These are phyloP conservation scores for Euura lappo DNA, from an alignment of 1,140 invertebrate species.

Conservation along the genomic window DNA sequence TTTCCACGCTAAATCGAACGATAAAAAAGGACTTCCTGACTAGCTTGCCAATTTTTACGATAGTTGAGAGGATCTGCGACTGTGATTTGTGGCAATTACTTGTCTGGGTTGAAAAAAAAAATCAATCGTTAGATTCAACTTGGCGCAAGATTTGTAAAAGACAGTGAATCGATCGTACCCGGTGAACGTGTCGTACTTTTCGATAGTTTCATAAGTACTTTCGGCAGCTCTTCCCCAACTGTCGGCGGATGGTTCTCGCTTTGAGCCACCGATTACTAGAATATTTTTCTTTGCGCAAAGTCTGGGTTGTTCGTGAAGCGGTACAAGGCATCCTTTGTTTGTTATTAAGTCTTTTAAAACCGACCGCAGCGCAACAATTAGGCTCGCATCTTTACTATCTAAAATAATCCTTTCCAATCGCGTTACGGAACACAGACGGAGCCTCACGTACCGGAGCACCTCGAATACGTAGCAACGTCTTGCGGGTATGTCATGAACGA, in stretches of 20 bases:
- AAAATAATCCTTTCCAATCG: conserved; percentile 82
- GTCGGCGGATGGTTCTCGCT: conserved; percentile 74
- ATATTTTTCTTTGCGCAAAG: conserved; percentile 86
- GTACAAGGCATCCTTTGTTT: conserved; percentile 79
- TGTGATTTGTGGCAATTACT: background rate
- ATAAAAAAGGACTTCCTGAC: too few relatives aligned
- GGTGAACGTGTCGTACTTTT: conserved; percentile 81
- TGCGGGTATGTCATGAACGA: conserved; percentile 81
- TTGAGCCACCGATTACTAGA: conserved; percentile 89
- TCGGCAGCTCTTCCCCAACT: conserved; percentile 69
- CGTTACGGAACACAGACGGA: conserved; percentile 83
- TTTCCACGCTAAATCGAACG: too few relatives aligned
- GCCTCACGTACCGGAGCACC: conserved; percentile 82
- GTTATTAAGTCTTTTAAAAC: conserved; percentile 82
- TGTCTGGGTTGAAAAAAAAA: background rate
- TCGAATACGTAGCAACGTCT: conserved; percentile 87
- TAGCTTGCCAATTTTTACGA: too few relatives aligned
- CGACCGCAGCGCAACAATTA: conserved; percentile 80
- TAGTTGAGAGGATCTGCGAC: too few relatives aligned
- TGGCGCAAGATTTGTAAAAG: conserved; percentile 17
- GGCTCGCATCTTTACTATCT: conserved; percentile 81
- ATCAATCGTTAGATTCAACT: too few relatives aligned
- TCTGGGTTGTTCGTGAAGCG: conserved; percentile 77
- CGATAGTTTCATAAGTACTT: conserved; percentile 78
- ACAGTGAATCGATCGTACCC: conserved; percentile 55